phyloP scores from a whole-genome alignment of 2,113 vertebrate species.

The Neogobius melanostomus region DNA sequence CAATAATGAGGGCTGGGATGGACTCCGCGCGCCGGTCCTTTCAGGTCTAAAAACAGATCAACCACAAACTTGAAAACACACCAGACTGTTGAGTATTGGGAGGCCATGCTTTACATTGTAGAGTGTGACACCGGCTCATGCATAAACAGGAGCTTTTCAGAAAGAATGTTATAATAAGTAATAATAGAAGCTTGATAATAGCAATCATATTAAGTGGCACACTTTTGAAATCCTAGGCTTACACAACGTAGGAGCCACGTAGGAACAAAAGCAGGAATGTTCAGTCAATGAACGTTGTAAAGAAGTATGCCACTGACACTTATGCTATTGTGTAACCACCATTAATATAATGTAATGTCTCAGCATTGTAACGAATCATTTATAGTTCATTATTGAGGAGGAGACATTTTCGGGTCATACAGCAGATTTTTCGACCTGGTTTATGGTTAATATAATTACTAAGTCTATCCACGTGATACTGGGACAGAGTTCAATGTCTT shows the following conservation, averaged over 20 bases:
- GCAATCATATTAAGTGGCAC: background rate
- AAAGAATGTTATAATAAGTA: no score
- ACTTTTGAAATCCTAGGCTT: background rate
- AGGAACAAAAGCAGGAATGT: slow-evolving; percentile 7
- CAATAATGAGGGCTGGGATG: slow-evolving; percentile 49
- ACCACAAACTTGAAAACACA: slow-evolving; percentile 50
- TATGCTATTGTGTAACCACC: background rate
- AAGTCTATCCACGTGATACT: no score
- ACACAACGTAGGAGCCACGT: background rate
- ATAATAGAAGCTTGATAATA: background rate
- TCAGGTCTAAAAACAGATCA: slow-evolving; percentile 58
- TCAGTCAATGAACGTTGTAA: slow-evolving; percentile 3
- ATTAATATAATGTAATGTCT: background rate
- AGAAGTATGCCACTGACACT: slow-evolving; percentile 21
- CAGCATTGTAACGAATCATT: background rate
- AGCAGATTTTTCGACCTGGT: no score
- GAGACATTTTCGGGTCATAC: no score
- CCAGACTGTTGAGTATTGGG: slow-evolving; percentile 27
- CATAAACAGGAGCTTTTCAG: slow-evolving; percentile 10
- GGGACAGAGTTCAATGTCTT: no score
- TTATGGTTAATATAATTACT: no score
- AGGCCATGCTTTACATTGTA: slow-evolving; percentile 33
- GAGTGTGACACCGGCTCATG: slow-evolving; percentile 25
- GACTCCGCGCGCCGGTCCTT: slow-evolving; percentile 44
- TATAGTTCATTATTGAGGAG: no score